These are phyloP conservation scores for Stenotaenia linearis DNA, from an alignment of 2,888 invertebrate genomes.

Conservation along the genomic window DNA sequence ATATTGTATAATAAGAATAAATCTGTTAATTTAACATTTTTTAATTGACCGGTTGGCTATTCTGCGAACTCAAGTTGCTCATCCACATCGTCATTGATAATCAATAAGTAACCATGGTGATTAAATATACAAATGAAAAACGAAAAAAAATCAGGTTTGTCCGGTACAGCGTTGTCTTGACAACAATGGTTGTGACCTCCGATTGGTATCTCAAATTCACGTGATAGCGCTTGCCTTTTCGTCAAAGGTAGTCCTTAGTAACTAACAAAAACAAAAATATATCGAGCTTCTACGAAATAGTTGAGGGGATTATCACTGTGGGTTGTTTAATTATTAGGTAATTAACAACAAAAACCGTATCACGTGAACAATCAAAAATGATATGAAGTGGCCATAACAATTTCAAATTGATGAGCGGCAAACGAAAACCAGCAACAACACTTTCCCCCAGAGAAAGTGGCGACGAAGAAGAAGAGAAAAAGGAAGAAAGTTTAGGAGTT, in stretches of 20 bases:
- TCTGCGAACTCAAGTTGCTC: background rate
- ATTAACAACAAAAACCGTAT: background rate
- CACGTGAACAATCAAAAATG: background rate
- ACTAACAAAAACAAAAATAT: background rate
- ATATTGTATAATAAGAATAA: background rate
- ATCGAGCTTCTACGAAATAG: background rate
- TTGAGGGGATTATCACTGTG: background rate
- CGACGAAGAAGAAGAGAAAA: background rate
- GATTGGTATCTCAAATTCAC: background rate
- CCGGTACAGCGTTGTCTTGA: background rate
- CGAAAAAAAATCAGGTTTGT: background rate
- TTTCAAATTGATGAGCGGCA: conserved; percentile 26
- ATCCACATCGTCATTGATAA: background rate
- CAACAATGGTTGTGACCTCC: background rate
- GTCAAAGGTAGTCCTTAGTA: background rate
- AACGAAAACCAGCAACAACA: background rate
- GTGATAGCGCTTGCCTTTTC: background rate
- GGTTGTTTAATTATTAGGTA: background rate
- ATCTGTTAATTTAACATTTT: background rate
- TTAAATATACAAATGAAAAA: background rate
- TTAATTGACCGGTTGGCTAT: background rate
- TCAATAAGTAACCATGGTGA: conserved; percentile 9
- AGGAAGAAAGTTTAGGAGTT: background rate
- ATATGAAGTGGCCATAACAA: background rate
- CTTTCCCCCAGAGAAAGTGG: background rate